A percentile compares a stretch with the other conserved stretches of the same genome.
Conservation (phyloP, 2,797 vertebrate species). For the Australoheros facetus region DNA sequence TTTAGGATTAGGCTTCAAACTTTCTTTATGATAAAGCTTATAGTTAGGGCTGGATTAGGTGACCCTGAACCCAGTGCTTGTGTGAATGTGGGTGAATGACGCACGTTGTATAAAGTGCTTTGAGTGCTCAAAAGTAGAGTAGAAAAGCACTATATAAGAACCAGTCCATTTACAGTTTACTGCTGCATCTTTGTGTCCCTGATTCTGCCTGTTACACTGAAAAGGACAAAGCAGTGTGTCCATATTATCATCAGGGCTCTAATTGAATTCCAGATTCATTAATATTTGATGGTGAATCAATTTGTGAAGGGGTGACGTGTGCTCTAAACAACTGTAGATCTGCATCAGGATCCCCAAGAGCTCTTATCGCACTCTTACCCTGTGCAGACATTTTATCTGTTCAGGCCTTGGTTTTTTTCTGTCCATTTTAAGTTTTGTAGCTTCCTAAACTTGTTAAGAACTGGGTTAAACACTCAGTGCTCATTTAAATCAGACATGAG, state of each 20-base stretch:
- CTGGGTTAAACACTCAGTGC: background rate
- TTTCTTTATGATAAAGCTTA: no score
- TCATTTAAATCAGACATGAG: background rate
- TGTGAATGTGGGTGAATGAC: no score
- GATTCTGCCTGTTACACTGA: background rate
- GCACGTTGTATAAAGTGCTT: no score
- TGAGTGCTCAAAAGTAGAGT: no score
- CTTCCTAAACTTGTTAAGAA: background rate
- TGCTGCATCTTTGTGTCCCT: background rate
- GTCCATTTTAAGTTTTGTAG: background rate
- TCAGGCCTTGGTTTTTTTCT: background rate
- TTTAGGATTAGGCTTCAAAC: no score
- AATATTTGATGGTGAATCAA: constrained; percentile 73
- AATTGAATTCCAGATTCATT: constrained; percentile 56
- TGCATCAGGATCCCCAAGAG: constrained; percentile 26
- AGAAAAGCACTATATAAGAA: no score
- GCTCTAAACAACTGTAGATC: constrained; percentile 33
- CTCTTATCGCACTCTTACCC: constrained; percentile 2
- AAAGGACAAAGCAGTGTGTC: constrained; percentile 19
- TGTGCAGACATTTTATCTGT: background rate
- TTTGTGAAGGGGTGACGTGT: constrained; percentile 49
- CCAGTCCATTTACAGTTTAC: no score
- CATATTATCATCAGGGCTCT: constrained; percentile 13
- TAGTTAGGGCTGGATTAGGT: no score
- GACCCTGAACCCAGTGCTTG: no score